Conservation (phyloP, 2,113 vertebrate genomes). For the Lampris megalopsis region DNA sequence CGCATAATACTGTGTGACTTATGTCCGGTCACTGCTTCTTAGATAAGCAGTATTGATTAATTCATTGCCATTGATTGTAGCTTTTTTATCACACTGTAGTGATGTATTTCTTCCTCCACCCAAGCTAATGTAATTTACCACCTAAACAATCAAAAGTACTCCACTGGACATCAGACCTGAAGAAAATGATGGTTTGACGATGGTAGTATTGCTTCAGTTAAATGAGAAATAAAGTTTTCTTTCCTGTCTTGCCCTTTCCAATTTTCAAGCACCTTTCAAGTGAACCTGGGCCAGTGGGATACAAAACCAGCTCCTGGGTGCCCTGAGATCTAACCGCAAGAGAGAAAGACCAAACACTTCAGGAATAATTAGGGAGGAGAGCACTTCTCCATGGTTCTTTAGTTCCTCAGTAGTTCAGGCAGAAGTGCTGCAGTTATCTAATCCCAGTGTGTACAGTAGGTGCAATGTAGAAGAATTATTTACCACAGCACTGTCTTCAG, state of each 20-base stretch:
- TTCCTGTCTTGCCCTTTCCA: neutral
- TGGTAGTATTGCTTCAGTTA: no score
- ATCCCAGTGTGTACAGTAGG: no score
- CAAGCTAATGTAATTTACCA: slow-evolving; percentile 2
- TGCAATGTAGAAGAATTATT: no score
- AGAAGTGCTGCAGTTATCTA: neutral
- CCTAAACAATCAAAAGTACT: neutral
- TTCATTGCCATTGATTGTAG: slow-evolving; percentile 11
- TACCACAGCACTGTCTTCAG: no score
- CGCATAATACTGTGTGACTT: neutral
- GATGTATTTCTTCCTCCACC: neutral
- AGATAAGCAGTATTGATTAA: slow-evolving; percentile 32
- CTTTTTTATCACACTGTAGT: slow-evolving; percentile 12
- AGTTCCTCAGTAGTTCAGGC: neutral
- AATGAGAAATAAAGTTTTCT: neutral
- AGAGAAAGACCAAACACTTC: neutral
- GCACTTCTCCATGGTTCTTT: neutral
- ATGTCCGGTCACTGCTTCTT: slow-evolving; percentile 5
- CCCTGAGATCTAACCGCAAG: neutral
- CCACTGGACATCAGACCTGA: neutral
- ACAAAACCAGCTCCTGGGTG: neutral
- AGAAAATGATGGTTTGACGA: neutral
- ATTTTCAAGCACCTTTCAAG: neutral
- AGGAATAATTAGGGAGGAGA: neutral
- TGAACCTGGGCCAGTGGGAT: neutral